Conservation (phyloP, 2,113 vertebrate species). For the Nycticebus coucang region DNA sequence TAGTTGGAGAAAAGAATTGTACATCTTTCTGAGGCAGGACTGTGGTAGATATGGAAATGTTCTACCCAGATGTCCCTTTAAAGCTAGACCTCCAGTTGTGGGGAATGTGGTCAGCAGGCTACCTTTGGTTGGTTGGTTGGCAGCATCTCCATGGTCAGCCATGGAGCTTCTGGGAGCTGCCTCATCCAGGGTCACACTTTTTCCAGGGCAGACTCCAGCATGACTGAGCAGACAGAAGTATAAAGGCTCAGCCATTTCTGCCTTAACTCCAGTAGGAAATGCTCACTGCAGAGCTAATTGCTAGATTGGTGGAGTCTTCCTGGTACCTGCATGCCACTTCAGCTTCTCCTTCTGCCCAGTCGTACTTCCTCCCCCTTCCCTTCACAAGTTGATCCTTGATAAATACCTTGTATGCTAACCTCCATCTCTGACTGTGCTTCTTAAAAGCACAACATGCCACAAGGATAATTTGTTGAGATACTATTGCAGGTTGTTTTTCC, state of each 20-base stretch:
- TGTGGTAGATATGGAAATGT: neutral
- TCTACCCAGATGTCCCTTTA: neutral
- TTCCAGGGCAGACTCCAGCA: neutral
- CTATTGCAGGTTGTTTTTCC: neutral
- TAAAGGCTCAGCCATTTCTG: neutral
- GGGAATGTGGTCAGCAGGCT: neutral
- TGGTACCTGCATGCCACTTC: neutral
- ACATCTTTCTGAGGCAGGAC: slow-evolving; percentile 2
- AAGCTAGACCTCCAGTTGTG: neutral
- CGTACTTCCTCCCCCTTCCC: neutral
- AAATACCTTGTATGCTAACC: neutral
- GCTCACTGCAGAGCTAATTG: neutral
- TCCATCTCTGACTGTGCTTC: neutral
- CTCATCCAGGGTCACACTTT: neutral
- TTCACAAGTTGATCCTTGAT: neutral
- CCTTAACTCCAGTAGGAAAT: neutral
- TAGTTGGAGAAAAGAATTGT: neutral
- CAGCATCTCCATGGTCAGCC: neutral
- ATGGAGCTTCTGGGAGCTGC: neutral
- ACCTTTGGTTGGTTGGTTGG: neutral
- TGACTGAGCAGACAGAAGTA: neutral
- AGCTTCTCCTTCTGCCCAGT: neutral
- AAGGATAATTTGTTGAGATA: neutral
- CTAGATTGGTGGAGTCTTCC: neutral
- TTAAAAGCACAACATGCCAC: neutral